Base-by-base conservation (phyloP, 2,888 invertebrate species). In the Andrena fulva region DNA sequence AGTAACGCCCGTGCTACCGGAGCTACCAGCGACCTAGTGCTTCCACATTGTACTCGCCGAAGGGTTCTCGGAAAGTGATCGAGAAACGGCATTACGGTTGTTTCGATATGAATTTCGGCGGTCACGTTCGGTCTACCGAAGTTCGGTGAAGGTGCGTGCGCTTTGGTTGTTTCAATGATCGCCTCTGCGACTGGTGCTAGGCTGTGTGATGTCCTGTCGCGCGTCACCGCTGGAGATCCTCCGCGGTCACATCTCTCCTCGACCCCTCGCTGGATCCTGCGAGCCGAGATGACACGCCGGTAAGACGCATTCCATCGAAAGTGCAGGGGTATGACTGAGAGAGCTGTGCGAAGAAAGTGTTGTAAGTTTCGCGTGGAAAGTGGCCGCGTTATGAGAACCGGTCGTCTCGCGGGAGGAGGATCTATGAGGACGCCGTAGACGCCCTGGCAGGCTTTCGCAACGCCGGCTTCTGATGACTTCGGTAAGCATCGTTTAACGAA, bases 401-500 rank as follows among this genome's bases (percentile, higher is more conserved):
- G 63, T 71, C 8, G 20, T 20, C 27, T 42, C n/a, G 10, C 10
- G 6, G 12, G 16, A 8, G 8, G 27, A 7, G 24, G 24, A 63
- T 24, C 27, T 27, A 16, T 16, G 8, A n/a, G 27, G 24, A 20
- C 27, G 31, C 24, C 16, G 6, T 10, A 12, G 24, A 33, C 42
- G 54, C 42, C 42, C 20, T 5, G 6, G 24, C 5, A 50, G 4
- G 16, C 6, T 48, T 48, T 42, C 67, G n/a, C 27, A 10, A 29
- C 52, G 10, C 42, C 27, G 16, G 27, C 16, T 33, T 48, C 31
- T 56, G 56, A 84, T 85, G 66, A 67, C 24, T 33, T 62, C 59
- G 76, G 84, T 85, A 59, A 76, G 81, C 35, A 33, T 42, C 24
- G 10, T 56, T n/a, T 6, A 8, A 67, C 48, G 50, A 71, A 27